These are phyloP conservation scores for Microtus pennsylvanicus DNA, from an alignment of 2,113 vertebrate species.

Conservation along the genomic window DNA sequence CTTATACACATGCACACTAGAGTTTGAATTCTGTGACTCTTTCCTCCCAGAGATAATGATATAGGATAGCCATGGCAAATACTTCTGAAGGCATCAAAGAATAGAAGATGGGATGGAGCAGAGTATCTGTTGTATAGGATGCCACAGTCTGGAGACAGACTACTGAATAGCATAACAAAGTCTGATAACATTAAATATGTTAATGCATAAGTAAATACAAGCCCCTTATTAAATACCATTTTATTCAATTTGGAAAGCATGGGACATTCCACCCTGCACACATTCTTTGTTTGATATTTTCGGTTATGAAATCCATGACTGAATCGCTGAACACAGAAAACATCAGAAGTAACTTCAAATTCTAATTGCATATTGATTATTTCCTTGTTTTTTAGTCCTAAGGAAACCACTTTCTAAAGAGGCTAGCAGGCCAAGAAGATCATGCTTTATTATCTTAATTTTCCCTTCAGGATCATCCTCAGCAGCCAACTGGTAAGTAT, in stretches of 20 bases:
- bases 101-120: neutral
- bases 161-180: neutral
- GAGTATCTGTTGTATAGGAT: neutral
- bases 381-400: neutral
- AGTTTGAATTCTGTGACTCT: neutral
- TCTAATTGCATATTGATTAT: neutral
- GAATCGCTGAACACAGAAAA: neutral
- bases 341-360: neutral
- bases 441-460: conserved; percentile 5
- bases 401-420: neutral
- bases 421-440: neutral
- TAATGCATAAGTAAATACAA: neutral
- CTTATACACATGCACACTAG: neutral
- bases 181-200: neutral
- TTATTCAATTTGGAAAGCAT: neutral
- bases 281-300: neutral
- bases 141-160: neutral
- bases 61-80: neutral
- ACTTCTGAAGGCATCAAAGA: neutral
- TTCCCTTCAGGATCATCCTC: neutral
- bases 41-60: neutral
- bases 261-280: neutral
- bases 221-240: neutral
- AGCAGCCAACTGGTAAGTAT: neutral
- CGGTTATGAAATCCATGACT: neutral